A percentile compares a stretch with the other conserved stretches of the same genome.
Conservation (phyloP, 2,888 invertebrate genomes). For the Euzophera pinguis region DNA sequence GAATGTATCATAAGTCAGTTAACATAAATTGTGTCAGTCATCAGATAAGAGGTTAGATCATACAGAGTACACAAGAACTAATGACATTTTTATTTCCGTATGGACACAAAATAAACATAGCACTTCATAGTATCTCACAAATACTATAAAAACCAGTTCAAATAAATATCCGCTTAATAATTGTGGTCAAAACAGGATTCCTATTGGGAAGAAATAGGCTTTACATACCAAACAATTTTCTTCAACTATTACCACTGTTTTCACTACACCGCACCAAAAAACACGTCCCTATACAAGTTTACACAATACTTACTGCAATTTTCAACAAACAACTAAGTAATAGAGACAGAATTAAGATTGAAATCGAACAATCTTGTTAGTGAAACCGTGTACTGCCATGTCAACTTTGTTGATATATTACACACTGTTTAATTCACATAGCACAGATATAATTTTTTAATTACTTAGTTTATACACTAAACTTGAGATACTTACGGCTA, state of each 20-base stretch:
- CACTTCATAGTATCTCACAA: not conserved
- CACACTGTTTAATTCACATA: slow-evolving; percentile 22
- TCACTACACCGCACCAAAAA: not conserved
- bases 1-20: too few relatives aligned
- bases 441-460: slow-evolving; percentile 20
- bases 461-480: slow-evolving; percentile 14
- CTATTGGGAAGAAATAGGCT: slow-evolving; percentile 3
- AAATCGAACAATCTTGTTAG: slow-evolving; percentile 28
- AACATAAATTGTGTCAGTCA: slow-evolving; percentile 20
- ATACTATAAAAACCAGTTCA: not conserved
- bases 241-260: not conserved
- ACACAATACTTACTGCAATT: slow-evolving; percentile 24
- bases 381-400: slow-evolving; percentile 57
- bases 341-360: slow-evolving; percentile 23
- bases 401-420: slow-evolving; percentile 38
- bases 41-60: slow-evolving; percentile 7
- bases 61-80: not conserved
- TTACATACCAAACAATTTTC: slow-evolving; percentile 8
- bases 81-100: not conserved
- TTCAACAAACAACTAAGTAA: slow-evolving; percentile 28
- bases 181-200: not conserved
- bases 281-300: not conserved
- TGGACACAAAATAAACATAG: not conserved
- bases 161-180: not conserved
- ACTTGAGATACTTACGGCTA: slow-evolving; percentile 60